Conservation (phyloP, 2,888 invertebrate genomes). For the Lithosia quadra region DNA sequence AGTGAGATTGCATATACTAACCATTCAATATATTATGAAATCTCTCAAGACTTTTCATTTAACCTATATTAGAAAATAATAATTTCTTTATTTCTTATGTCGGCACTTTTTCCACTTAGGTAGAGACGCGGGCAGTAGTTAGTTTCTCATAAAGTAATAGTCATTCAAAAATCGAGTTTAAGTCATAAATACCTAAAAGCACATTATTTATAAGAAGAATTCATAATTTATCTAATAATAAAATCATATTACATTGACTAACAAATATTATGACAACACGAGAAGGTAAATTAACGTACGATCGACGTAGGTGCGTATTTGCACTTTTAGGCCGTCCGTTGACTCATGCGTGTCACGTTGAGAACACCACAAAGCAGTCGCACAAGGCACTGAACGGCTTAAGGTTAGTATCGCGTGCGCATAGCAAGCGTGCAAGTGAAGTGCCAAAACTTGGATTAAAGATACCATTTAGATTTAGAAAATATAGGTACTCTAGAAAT, state of each 20-base stretch:
- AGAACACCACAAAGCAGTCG: too few species aligned
- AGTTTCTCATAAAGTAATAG: not conserved
- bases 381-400: not conserved
- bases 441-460: not conserved
- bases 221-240: conserved; percentile 37
- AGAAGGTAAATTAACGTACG: conserved; percentile 13
- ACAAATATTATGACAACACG: conserved; percentile 44
- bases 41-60: too few species aligned
- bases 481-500: too few species aligned
- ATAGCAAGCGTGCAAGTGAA: not conserved
- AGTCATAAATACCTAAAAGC: conserved; percentile 39
- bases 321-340: not conserved
- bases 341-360: too few species aligned
- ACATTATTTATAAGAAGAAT: conserved; percentile 31
- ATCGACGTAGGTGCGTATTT: not conserved
- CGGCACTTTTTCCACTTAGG: not conserved
- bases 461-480: too few species aligned
- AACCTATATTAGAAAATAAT: too few species aligned
- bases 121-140: not conserved
- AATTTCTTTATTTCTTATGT: not conserved
- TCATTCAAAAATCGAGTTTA: conserved; percentile 33
- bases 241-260: conserved; percentile 32
- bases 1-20: too few species aligned
- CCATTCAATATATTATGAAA: too few species aligned
- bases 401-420: not conserved